Percentiles rank a stretch among this genome's conserved stretches.
phyloP scores from a whole-genome alignment of 2,113 vertebrate species.

The Bubo scandiacus region DNA sequence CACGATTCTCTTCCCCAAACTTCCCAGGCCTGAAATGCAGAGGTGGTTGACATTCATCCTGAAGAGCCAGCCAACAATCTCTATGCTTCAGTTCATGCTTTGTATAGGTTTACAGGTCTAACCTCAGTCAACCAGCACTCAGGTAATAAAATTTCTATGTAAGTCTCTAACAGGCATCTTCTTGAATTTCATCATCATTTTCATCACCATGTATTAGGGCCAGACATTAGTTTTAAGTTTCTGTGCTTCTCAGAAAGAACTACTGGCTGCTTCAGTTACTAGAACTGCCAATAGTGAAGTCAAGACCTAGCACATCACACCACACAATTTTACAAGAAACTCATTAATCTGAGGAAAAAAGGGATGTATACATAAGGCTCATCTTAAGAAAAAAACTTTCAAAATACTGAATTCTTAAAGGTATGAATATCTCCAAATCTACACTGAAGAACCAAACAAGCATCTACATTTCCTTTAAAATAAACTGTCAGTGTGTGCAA shows the following conservation, averaged over 20 bases:
- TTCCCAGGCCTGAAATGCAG: neutral
- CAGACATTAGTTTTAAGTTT: neutral
- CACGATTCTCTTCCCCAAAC: neutral
- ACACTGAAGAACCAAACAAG: neutral
- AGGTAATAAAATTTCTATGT: neutral
- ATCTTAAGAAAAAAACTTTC: neutral
- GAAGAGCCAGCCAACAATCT: neutral
- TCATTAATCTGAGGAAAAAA: neutral
- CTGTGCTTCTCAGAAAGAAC: neutral
- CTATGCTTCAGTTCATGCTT: neutral
- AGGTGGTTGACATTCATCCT: neutral
- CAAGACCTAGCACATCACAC: neutral
- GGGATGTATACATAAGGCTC: neutral
- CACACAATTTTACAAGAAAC: neutral
- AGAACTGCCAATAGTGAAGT: neutral
- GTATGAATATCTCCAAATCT: neutral
- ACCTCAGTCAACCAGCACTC: neutral
- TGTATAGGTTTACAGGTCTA: neutral
- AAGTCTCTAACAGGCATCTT: neutral
- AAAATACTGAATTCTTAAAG: neutral
- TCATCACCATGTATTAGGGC: neutral
- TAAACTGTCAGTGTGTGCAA: neutral
- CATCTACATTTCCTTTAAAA: neutral
- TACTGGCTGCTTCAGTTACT: neutral
- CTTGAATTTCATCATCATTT: neutral